These are phyloP conservation scores for Protomyctophum bolini DNA, from an alignment of 2,113 vertebrate species.

Conservation along the genomic window DNA sequence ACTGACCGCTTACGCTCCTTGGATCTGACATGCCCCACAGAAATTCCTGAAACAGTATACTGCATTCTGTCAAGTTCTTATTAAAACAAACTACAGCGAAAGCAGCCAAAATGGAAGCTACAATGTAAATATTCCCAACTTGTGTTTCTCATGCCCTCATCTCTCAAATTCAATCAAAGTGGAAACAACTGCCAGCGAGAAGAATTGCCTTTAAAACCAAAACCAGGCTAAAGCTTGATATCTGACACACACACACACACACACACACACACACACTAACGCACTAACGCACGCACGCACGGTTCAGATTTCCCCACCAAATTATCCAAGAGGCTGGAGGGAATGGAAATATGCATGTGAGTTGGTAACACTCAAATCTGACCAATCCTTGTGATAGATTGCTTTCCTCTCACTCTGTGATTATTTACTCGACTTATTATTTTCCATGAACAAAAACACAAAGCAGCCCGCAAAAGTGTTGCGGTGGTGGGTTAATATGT, in stretches of 20 bases:
- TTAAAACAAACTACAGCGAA: conserved; percentile 63
- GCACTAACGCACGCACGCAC: conserved; percentile 37
- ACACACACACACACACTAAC: no score
- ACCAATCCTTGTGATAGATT: conserved; percentile 43
- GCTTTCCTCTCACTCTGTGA: conserved; percentile 34
- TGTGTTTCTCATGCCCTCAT: conserved; percentile 46
- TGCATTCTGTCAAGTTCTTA: conserved; percentile 58
- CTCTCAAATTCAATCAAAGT: conserved; percentile 59
- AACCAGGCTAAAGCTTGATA: conserved; percentile 63
- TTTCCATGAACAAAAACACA: conserved; percentile 68
- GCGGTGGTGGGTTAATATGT: conserved; percentile 61
- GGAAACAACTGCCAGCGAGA: conserved; percentile 69
- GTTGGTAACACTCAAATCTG: conserved; percentile 42
- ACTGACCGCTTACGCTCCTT: conserved; percentile 47
- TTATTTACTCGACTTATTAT: conserved; percentile 65
- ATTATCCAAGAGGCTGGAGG: conserved; percentile 59
- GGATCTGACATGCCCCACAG: conserved; percentile 37
- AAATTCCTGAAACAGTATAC: conserved; percentile 42
- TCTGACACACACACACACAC: conserved; percentile 29
- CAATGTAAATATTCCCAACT: conserved; percentile 57
- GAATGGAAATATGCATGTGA: conserved; percentile 50
- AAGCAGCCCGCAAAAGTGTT: conserved; percentile 64
- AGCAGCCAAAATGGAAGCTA: conserved; percentile 45
- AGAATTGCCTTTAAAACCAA: conserved; percentile 64
- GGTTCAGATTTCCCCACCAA: conserved; percentile 70